Evolutionary conservation across 2,797 vertebrate genomes (phyloP).

Genomic region (Scyliorhinus canicula): DNA sequence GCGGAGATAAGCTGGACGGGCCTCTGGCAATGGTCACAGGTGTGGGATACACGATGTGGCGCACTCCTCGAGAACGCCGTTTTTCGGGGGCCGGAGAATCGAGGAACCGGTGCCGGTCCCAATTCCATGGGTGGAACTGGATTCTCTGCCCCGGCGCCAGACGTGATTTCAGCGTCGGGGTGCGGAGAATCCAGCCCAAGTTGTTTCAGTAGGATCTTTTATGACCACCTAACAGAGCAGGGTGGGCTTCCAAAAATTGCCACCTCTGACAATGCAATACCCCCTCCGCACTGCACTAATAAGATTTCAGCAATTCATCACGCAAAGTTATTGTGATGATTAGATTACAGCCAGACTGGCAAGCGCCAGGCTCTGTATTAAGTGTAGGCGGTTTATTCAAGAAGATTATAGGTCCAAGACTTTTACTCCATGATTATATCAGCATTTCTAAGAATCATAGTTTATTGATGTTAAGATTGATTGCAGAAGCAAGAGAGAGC

Average conservation of each 20-base stretch:
- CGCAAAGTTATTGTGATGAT: not conserved
- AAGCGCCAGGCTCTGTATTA: not conserved
- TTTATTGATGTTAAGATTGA: constrained; percentile 23
- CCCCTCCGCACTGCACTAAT: not conserved
- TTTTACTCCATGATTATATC: constrained; percentile 14
- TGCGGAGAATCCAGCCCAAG: no score
- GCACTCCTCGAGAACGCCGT: no score
- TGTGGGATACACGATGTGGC: no score
- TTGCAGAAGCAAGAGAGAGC: constrained; percentile 8
- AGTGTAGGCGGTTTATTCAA: not conserved
- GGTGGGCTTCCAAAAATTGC: not conserved
- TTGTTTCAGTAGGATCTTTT: not conserved
- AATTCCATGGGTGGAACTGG: no score
- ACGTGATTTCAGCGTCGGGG: no score
- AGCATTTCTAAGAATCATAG: constrained; percentile 2
- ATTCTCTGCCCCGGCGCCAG: no score
- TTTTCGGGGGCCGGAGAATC: no score
- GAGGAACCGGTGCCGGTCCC: no score
- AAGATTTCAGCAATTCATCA: not conserved
- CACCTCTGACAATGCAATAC: not conserved
- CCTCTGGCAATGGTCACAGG: no score
- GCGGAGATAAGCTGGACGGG: no score
- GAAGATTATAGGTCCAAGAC: not conserved
- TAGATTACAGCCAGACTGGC: not conserved
- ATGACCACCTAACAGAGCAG: not conserved